These are phyloP conservation scores for Heptranchias perlo DNA, from an alignment of 2,113 vertebrate genomes.

Conservation along the genomic window DNA sequence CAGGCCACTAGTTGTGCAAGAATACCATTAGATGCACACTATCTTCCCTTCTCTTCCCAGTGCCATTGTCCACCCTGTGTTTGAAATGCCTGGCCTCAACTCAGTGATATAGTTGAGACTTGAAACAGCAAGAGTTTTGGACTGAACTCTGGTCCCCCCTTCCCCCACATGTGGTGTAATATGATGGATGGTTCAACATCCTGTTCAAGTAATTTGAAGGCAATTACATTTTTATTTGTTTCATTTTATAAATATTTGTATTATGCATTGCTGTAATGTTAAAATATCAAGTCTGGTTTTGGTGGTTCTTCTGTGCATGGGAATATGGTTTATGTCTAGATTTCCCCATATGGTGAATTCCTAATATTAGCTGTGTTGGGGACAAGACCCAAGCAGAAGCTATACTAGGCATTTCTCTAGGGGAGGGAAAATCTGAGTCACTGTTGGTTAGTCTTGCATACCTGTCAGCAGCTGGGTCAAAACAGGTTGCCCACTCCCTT, in stretches of 20 bases:
- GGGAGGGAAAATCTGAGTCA: neutral
- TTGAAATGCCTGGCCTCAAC: neutral
- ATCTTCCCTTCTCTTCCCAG: neutral
- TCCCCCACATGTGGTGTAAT: neutral
- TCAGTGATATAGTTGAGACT: neutral
- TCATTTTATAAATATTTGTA: neutral
- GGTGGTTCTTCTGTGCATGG: neutral
- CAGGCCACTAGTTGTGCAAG: neutral
- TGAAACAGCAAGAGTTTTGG: neutral
- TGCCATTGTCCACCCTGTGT: neutral
- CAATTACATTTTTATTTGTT: neutral
- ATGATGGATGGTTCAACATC: neutral
- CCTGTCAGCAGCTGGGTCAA: too few species aligned
- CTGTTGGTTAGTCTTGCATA: neutral
- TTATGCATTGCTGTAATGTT: neutral
- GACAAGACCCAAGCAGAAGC: neutral
- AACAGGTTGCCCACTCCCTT: too few species aligned
- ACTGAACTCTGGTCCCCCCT: neutral
- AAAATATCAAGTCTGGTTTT: neutral
- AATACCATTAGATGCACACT: neutral
- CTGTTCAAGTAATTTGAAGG: neutral
- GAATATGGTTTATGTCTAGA: neutral
- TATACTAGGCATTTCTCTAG: neutral
- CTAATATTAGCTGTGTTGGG: neutral
- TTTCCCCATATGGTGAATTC: neutral